phyloP scores from a whole-genome alignment of 1,140 invertebrate species.

The Scaptomyza graminum region DNA sequence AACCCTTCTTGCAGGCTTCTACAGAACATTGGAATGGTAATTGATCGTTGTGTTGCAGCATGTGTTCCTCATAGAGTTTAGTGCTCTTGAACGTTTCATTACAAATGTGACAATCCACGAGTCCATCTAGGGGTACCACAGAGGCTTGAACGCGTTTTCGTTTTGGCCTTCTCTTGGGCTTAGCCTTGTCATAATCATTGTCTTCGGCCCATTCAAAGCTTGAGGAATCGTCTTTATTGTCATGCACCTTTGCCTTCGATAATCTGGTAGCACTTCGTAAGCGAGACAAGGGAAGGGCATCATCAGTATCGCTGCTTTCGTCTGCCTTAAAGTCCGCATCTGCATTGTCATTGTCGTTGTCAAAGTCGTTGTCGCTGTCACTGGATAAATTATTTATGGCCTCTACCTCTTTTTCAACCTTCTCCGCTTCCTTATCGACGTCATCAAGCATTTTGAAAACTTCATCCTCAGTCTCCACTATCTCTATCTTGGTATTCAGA shows the following conservation, averaged over 20 bases:
- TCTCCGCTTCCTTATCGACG: conserved; percentile 69
- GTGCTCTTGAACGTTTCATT: conserved; percentile 73
- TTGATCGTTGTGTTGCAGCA: conserved; percentile 75
- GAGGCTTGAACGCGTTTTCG: conserved; percentile 49
- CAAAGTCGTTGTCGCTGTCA: conserved; percentile 30
- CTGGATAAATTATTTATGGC: neutral
- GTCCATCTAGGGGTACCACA: conserved; percentile 35
- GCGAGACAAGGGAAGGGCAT: conserved; percentile 62
- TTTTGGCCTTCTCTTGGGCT: conserved; percentile 50
- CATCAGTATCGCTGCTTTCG: conserved; percentile 66
- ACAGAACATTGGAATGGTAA: conserved; percentile 74
- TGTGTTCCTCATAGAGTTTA: conserved; percentile 70
- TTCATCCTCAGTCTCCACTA: conserved; percentile 80
- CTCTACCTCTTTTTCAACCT: conserved; percentile 48
- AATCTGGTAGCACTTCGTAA: conserved; percentile 25
- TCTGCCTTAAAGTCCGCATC: conserved; percentile 29
- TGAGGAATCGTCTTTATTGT: conserved; percentile 33
- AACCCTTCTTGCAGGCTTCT: conserved; percentile 72
- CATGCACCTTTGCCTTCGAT: conserved; percentile 31
- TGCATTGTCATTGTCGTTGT: neutral
- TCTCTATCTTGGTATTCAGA: conserved; percentile 73
- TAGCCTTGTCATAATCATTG: conserved; percentile 24
- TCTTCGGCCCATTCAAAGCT: conserved; percentile 42
- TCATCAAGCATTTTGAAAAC: conserved; percentile 78
- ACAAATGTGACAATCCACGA: conserved; percentile 77